Percentiles rank a stretch among this genome's conserved stretches.
phyloP scores from a whole-genome alignment of 2,888 invertebrate genomes.

The Netelia inedita region DNA sequence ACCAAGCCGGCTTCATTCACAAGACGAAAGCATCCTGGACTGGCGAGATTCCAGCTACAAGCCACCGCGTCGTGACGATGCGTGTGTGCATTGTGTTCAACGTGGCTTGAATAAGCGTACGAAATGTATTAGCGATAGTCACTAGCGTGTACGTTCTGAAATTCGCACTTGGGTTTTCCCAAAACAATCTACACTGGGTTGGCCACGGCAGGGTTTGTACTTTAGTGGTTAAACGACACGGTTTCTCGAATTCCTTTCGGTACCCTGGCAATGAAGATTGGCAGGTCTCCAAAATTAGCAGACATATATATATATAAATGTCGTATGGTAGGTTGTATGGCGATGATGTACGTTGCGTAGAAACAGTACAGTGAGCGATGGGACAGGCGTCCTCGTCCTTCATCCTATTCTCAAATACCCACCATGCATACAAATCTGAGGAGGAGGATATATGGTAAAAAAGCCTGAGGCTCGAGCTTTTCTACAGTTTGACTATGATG shows the following conservation, averaged over 20 bases:
- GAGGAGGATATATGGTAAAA: too few species aligned
- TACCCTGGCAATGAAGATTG: constrained; percentile 45
- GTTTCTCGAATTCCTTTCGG: constrained; percentile 7
- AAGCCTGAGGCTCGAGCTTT: too few species aligned
- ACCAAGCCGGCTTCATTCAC: constrained; percentile 39
- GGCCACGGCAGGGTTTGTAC: not conserved
- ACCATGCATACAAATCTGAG: too few species aligned
- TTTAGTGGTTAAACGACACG: constrained; percentile 21
- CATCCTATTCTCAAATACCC: not conserved
- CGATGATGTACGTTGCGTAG: not conserved
- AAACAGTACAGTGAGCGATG: not conserved
- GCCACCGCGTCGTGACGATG: constrained; percentile 6
- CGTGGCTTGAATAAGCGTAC: not conserved
- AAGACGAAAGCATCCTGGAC: constrained; percentile 18
- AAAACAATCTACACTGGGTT: constrained; percentile 1
- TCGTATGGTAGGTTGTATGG: not conserved
- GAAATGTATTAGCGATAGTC: constrained; percentile 16
- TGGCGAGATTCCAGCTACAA: constrained; percentile 40
- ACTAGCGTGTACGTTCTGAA: constrained; percentile 10
- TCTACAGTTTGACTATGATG: too few species aligned
- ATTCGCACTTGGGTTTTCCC: too few species aligned
- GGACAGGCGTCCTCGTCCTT: not conserved
- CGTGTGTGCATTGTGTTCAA: constrained; percentile 12
- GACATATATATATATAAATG: not conserved
- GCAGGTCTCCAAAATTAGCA: constrained; percentile 54